A percentile compares a stretch with the other conserved stretches of the same genome.
These are phyloP conservation scores for Cossypha niveicapilla DNA, from an alignment of 2,797 vertebrate genomes.

Conservation along the genomic window DNA sequence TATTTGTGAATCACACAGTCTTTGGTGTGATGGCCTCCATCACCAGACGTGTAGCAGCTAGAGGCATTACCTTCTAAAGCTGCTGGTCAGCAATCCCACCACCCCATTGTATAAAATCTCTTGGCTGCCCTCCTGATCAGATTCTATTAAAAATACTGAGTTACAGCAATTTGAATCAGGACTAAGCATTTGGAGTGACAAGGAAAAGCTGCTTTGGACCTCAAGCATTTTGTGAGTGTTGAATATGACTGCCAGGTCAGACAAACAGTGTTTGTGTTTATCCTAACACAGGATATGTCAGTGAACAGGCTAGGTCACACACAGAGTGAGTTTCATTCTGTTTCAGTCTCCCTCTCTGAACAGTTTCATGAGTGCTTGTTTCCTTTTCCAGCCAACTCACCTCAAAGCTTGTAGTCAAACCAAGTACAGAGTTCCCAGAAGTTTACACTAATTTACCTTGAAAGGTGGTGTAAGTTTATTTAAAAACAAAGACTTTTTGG, in stretches of 20 bases:
- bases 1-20: not conserved
- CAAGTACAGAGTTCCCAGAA: not conserved
- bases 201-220: not conserved
- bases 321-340: not conserved
- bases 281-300: not conserved
- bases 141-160: not conserved
- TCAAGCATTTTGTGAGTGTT: not conserved
- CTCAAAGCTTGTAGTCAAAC: not conserved
- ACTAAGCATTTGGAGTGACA: not conserved
- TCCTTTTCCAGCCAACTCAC: not conserved
- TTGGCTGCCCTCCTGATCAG: not conserved
- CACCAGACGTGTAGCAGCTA: not conserved
- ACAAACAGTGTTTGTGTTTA: not conserved
- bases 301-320: not conserved
- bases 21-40: not conserved
- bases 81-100: not conserved
- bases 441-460: not conserved
- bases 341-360: not conserved
- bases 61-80: not conserved
- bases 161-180: not conserved
- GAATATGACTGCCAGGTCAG: not conserved
- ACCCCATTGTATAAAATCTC: not conserved
- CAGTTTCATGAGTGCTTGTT: not conserved
- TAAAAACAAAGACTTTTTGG: not conserved
- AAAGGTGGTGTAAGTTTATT: not conserved